A percentile compares a stretch with the other conserved stretches of the same genome.
These are phyloP conservation scores for Vanacampus margaritifer DNA, from an alignment of 2,113 vertebrate genomes.

Conservation along the genomic window DNA sequence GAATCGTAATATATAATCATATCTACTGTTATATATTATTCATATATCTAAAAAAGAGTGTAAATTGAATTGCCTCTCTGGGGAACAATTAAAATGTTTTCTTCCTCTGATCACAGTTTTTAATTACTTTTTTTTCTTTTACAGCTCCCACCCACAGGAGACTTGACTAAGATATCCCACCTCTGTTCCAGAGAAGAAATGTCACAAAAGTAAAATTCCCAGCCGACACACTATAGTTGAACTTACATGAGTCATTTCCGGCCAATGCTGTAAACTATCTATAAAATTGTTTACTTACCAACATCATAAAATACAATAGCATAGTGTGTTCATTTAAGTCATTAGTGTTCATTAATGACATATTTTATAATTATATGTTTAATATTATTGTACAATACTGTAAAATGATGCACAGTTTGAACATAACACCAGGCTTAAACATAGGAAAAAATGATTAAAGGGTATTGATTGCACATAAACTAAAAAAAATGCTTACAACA, in stretches of 20 bases:
- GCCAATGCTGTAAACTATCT: background rate
- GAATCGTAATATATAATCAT: background rate
- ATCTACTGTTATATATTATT: background rate
- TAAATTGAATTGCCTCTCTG: background rate
- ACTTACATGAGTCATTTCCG: background rate
- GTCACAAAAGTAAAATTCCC: conserved; percentile 63
- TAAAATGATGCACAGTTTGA: too few species aligned
- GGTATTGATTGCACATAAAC: too few species aligned
- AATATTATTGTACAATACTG: too few species aligned
- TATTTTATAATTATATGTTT: too few species aligned
- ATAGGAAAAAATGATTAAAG: too few species aligned
- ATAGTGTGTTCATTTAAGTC: background rate
- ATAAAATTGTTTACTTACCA: background rate
- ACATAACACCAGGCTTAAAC: too few species aligned
- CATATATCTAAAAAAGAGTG: conserved; percentile 1
- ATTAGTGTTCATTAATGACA: background rate
- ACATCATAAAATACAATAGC: background rate
- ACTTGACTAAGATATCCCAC: background rate
- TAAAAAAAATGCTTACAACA: too few species aligned
- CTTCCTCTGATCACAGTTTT: conserved; percentile 1
- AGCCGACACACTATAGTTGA: background rate
- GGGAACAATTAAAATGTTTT: conserved; percentile 2
- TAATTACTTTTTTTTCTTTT: conserved; percentile 2
- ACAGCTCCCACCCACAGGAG: conserved; percentile 5
- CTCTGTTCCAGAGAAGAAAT: conserved; percentile 24